A percentile compares a stretch with the other conserved stretches of the same genome.
phyloP scores from a whole-genome alignment of 2,888 invertebrate genomes.

The Drosophila suboccidentalis region DNA sequence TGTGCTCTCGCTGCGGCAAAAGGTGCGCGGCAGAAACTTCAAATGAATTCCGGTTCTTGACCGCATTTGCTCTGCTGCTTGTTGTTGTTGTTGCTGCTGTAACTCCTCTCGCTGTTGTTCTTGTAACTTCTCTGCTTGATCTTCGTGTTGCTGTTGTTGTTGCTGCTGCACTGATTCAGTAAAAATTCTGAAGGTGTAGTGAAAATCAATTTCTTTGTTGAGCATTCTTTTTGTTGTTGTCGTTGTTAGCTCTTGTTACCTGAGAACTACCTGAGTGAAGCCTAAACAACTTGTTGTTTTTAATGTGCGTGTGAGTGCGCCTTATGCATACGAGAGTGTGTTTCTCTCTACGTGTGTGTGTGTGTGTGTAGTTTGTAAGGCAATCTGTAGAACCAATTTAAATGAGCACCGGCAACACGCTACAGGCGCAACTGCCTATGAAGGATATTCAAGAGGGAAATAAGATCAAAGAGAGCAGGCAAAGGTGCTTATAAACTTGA shows the following conservation, averaged over 20 bases:
- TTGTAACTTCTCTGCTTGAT: constrained; percentile 22
- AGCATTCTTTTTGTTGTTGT: constrained; percentile 49
- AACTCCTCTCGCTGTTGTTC: constrained; percentile 25
- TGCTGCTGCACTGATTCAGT: constrained; percentile 70
- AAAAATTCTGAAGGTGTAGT: constrained; percentile 65
- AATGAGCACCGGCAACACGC: constrained; percentile 52
- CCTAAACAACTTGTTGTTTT: constrained; percentile 30
- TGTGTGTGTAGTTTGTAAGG: constrained; percentile 30
- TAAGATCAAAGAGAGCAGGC: not conserved
- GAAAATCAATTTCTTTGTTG: constrained; percentile 79
- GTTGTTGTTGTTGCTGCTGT: constrained; percentile 24
- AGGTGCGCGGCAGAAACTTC: constrained; percentile 67
- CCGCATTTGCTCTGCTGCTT: constrained; percentile 31
- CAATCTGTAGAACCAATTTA: constrained; percentile 72
- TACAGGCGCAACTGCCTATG: constrained; percentile 40
- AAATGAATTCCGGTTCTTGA: constrained; percentile 75
- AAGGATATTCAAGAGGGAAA: not conserved
- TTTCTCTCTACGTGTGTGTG: constrained; percentile 6
- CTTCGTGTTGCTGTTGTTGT: constrained; percentile 16
- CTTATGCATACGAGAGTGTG: constrained; percentile 21
- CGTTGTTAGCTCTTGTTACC: constrained; percentile 46
- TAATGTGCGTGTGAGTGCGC: constrained; percentile 28
- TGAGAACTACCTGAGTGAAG: constrained; percentile 39
- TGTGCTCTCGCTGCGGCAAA: constrained; percentile 31
- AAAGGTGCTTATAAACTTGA: not conserved